A percentile compares a stretch with the other conserved stretches of the same genome.
phyloP scores from a whole-genome alignment of 2,888 invertebrate genomes.

The Caenorhabditis sp. region DNA sequence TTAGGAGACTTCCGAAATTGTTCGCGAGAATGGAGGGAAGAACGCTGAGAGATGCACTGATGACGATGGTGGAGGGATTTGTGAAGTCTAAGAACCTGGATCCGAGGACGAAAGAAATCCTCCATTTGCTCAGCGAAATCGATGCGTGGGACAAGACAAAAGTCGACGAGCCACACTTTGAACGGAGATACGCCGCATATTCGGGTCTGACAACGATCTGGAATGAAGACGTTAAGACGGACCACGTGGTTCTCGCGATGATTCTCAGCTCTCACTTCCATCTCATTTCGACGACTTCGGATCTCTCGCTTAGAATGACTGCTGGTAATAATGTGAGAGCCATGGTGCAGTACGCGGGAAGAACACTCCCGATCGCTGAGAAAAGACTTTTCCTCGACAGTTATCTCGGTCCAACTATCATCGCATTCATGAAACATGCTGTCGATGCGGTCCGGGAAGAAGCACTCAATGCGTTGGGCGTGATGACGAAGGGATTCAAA shows the following conservation, averaged over 20 bases:
- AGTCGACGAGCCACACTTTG: constrained; percentile 95
- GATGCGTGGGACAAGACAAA: constrained; percentile 91
- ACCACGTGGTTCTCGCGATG: constrained; percentile 49
- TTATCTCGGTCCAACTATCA: constrained; percentile 37
- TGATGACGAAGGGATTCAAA: constrained; percentile 81
- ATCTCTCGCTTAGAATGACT: constrained; percentile 68
- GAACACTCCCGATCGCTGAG: constrained; percentile 18
- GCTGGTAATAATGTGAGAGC: constrained; percentile 62
- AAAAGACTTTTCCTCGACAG: constrained; percentile 36
- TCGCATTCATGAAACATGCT: constrained; percentile 47
- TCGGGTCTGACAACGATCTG: constrained; percentile 82
- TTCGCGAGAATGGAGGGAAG: constrained; percentile 65
- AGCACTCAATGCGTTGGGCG: constrained; percentile 87
- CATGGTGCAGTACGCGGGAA: constrained; percentile 49
- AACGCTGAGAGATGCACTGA: constrained; percentile 64
- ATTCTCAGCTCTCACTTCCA: constrained; percentile 56
- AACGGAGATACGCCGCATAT: constrained; percentile 87
- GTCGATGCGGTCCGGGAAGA: constrained; percentile 84
- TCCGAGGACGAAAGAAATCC: constrained; percentile 26
- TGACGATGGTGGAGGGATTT: constrained; percentile 59
- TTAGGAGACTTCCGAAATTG: constrained; percentile 61
- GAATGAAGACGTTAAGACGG: constrained; percentile 12
- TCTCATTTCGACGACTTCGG: constrained; percentile 56
- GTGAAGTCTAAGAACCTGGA: constrained; percentile 41
- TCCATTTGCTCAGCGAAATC: constrained; percentile 81